Percentiles rank a stretch among this genome's conserved stretches.
These are phyloP conservation scores for Orthosia incerta DNA, from an alignment of 2,888 invertebrate genomes.

Conservation along the genomic window DNA sequence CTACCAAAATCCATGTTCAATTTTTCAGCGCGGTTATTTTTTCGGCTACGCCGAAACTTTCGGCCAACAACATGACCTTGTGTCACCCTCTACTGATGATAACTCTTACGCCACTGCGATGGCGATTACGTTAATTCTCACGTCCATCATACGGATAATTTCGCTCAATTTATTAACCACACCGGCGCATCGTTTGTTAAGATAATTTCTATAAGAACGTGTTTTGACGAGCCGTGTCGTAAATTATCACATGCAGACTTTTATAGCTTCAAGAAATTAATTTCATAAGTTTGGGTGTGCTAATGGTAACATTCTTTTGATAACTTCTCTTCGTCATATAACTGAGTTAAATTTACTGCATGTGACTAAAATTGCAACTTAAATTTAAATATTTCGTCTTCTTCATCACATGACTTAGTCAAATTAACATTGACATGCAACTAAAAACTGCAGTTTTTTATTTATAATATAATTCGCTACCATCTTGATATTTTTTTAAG, in stretches of 20 bases:
- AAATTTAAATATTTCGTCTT: not conserved
- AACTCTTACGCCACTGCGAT: constrained; percentile 61
- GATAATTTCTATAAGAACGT: constrained; percentile 54
- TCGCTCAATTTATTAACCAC: constrained; percentile 65
- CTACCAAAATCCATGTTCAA: no score
- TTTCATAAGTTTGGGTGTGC: constrained; percentile 57
- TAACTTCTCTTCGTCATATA: constrained; percentile 20
- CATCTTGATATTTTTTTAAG: not conserved
- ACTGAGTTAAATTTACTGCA: not conserved
- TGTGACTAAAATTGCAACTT: not conserved
- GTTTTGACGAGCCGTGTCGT: constrained; percentile 58
- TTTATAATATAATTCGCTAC: not conserved
- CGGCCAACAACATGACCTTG: constrained; percentile 48
- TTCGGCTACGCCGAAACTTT: constrained; percentile 6
- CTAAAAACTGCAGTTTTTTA: no score
- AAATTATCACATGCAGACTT: constrained; percentile 57
- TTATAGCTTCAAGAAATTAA: constrained; percentile 46
- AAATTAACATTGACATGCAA: no score
- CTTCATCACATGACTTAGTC: no score
- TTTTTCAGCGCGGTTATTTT: no score
- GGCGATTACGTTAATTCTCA: constrained; percentile 66
- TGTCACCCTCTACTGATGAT: constrained; percentile 46
- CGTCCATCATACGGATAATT: constrained; percentile 67
- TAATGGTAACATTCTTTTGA: constrained; percentile 43
- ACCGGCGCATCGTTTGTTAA: constrained; percentile 48